Evolutionary conservation across 2,888 invertebrate species (phyloP), one percentile per base, ranked within the genome.

Genomic region (Biston stratarius): DNA sequence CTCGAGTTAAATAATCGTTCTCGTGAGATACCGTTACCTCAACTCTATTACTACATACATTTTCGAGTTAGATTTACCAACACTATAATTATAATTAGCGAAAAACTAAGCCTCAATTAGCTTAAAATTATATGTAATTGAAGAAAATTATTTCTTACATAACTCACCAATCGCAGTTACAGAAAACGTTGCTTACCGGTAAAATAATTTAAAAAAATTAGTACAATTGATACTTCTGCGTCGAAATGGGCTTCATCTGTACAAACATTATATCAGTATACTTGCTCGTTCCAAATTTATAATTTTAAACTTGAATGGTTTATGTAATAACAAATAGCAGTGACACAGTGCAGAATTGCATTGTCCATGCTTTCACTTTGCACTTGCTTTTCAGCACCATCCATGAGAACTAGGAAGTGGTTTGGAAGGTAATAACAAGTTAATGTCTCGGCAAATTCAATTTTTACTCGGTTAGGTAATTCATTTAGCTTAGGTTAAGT

Each of bases 141-240:
- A 42, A 15, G 51, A 48, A 61, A 61, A 57, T 66, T 52, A 42
- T 47, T 8, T 38, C 51, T 71, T 71, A 64, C 61, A 57, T 52
- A 24, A 72, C 71, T 71, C 47, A 74, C 74, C 67, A 14, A 67
- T 53, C 44, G 49, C 11, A 42, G 63, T 65, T 67, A 69, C 51
- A 6, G 49, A 51, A 49, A 49, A 45, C 14, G 67, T 36, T 63
- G 57, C 67, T 74, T 81, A 81, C 81, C 81, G 80, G 81, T 10
- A 73, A 78, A 56, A 63, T 57, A 69, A 69, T 36, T 71, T 63
- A 71, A 70, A 67, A 61, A 56, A 73, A 74, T 65, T 44, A 71
- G n/a, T 62, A 55, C 40, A 67, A 44, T 51, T 47, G 5, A 24
- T 52, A 47, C 45, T 60, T 34, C 33, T 42, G 53, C 24, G 15